These are phyloP conservation scores for Toxotes lorentzi DNA, from an alignment of 2,797 vertebrate species.

Conservation along the genomic window DNA sequence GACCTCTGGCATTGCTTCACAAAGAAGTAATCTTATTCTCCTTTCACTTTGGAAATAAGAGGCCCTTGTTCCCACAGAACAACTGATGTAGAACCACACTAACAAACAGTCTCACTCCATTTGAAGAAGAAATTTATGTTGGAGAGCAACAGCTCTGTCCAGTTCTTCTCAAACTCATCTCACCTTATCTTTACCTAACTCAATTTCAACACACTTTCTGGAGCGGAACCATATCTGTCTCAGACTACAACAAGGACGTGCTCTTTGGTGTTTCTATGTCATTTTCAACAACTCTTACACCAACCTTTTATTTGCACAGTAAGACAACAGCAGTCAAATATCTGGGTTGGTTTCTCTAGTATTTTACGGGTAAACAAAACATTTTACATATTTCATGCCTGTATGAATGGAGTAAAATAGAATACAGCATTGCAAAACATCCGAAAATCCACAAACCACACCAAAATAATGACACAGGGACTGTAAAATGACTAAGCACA, in stretches of 20 bases:
- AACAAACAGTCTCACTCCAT: not conserved
- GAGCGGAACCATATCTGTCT: constrained; percentile 3
- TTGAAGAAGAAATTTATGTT: no score
- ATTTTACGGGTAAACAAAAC: not conserved
- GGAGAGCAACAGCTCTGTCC: not conserved
- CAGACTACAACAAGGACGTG: not conserved
- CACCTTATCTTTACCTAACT: not conserved
- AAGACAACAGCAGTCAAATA: not conserved
- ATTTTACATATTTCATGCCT: not conserved
- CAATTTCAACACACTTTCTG: not conserved
- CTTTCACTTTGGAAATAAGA: no score
- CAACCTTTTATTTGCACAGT: constrained; percentile 14
- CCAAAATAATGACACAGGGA: not conserved
- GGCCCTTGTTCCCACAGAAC: no score
- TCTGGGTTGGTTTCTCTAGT: not conserved
- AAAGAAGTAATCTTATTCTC: no score
- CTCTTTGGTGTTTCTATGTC: not conserved
- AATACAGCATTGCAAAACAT: not conserved
- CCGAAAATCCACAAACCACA: not conserved
- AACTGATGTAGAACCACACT: not conserved
- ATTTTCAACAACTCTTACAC: not conserved
- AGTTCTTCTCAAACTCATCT: not conserved
- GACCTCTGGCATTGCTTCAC: no score
- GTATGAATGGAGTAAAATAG: not conserved
- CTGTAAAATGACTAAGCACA: not conserved